phyloP scores from a whole-genome alignment of 2,888 invertebrate species.

The Mesorhabditis sp. region DNA sequence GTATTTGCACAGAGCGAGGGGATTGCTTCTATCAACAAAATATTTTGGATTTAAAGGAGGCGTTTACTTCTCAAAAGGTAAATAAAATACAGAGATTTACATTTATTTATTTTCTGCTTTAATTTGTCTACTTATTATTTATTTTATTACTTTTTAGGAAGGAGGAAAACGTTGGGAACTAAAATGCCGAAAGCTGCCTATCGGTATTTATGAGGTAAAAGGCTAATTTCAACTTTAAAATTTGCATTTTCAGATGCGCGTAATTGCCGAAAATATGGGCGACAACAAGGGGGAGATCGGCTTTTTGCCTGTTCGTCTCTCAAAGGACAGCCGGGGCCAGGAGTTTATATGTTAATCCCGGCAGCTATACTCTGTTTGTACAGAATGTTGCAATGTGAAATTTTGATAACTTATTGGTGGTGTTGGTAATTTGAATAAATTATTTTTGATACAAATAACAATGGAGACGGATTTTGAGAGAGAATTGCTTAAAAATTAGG shows the following conservation, averaged over 20 bases:
- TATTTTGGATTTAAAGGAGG: conserved; percentile 24
- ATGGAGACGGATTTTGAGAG: too few species aligned
- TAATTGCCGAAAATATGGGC: conserved; percentile 42
- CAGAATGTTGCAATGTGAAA: too few species aligned
- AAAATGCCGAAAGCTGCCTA: conserved; percentile 39
- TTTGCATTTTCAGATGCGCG: conserved; percentile 30
- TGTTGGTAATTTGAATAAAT: too few species aligned
- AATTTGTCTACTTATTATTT: neutral
- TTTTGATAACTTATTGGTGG: too few species aligned
- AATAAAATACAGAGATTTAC: neutral
- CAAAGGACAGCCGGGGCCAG: conserved; percentile 13
- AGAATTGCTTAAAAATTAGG: too few species aligned
- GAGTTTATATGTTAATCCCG: conserved; percentile 11
- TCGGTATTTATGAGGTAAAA: conserved; percentile 38
- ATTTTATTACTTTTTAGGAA: conserved; percentile 19
- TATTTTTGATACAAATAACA: too few species aligned
- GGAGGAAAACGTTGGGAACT: conserved; percentile 40
- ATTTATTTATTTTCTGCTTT: neutral
- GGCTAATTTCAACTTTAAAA: neutral
- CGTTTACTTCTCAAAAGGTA: conserved; percentile 14
- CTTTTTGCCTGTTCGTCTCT: conserved; percentile 41
- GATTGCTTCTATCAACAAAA: conserved; percentile 45
- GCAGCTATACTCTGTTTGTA: too few species aligned
- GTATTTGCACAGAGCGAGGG: conserved; percentile 41
- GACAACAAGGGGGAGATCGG: conserved; percentile 47